Evolutionary conservation across 2,888 invertebrate genomes (phyloP).

Genomic region (Eumerus sabulonum): DNA sequence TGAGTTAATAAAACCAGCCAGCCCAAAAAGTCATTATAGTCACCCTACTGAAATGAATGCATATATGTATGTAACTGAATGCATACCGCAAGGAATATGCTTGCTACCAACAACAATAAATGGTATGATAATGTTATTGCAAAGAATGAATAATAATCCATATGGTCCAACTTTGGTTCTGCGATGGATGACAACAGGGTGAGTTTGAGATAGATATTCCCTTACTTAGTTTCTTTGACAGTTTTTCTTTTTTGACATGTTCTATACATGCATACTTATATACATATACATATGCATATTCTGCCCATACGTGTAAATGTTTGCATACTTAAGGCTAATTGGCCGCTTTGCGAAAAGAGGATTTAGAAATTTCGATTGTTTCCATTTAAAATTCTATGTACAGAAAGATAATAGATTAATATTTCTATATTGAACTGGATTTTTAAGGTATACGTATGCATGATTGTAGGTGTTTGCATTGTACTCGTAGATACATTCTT

Average conservation of each 20-base stretch:
- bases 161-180: slow-evolving; percentile 28
- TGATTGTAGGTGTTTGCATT: not conserved
- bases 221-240: too few relatives aligned
- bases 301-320: too few relatives aligned
- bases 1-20: slow-evolving; percentile 29
- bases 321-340: too few relatives aligned
- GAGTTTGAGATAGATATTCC: not conserved
- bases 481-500: not conserved
- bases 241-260: too few relatives aligned
- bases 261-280: too few relatives aligned
- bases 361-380: too few relatives aligned
- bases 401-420: too few relatives aligned
- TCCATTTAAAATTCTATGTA: too few relatives aligned
- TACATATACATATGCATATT: too few relatives aligned
- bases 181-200: slow-evolving; percentile 10
- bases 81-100: slow-evolving; percentile 16
- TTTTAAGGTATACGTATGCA: slow-evolving; percentile 20
- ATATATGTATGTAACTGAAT: slow-evolving; percentile 18
- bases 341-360: too few relatives aligned
- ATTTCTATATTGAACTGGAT: slow-evolving; percentile 40
- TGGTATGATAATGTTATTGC: slow-evolving; percentile 33
- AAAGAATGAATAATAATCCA: slow-evolving; percentile 28
- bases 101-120: slow-evolving; percentile 22
- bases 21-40: slow-evolving; percentile 28
- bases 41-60: slow-evolving; percentile 22